Evolutionary conservation across 2,797 vertebrate genomes (phyloP), one percentile per base, ranked within the genome.

Genomic region (Typhlichthys subterraneus): DNA sequence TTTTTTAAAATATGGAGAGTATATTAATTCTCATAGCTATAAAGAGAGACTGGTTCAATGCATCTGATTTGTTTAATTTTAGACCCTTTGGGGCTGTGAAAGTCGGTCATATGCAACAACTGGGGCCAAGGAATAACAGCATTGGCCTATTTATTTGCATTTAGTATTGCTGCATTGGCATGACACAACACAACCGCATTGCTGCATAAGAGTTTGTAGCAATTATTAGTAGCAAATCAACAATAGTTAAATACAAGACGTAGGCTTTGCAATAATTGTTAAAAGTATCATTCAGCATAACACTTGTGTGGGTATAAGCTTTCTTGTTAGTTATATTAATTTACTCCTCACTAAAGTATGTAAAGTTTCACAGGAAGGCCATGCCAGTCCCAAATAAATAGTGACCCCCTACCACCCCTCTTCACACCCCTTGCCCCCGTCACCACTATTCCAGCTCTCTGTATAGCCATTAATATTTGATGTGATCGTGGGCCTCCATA

Each of bases 381-480:
- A 61, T 65, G 63, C 17, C 65, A 65, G 71, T 79, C 45, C 75
- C 42, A 75, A 68, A 79, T 74, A 65, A 73, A 19, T 50, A 45
- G 66, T 79, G 80, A 67, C 79, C 75, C 75, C 79, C 73, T 69
- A 69, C 72, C 60, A 31, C 23, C 76, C 45, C 45, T 52, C 65
- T 76, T 71, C 69, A 61, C 65, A 57, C 2, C 67, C 62, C 65
- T 70, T 76, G 77, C 71, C 79, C 84, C 75, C 76, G 64, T 77
- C 23, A 47, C 83, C 76, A 80, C 91, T 91, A 91, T 93, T 89
- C 91, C 86, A 92, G 85, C 82, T 92, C 93, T 90, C 85, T 86
- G 89, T 86, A 86, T 92, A 84, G 80, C 87, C 81, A 95, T 94
- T 96, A 95, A 98, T 98, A 96, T 98, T 99, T 97, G 86, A 99